Conservation (phyloP, 2,797 vertebrate species). For the Myotis findleyi region DNA sequence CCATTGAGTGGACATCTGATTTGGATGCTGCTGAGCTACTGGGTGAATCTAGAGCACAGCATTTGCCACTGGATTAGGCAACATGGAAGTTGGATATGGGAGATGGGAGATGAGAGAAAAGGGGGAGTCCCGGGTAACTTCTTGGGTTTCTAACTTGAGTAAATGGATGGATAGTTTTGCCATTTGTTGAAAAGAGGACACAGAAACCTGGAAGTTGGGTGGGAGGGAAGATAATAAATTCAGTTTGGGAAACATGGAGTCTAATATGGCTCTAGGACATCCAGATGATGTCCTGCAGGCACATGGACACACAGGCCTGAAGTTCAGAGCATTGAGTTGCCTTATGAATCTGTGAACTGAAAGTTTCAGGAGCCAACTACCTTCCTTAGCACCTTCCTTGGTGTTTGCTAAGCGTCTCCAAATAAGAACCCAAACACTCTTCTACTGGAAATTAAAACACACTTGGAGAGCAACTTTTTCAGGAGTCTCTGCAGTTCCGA, state of each 20-base stretch:
- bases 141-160: slow-evolving; percentile 14
- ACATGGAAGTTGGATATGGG: neutral
- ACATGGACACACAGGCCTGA: neutral
- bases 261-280: neutral
- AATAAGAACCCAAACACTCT: neutral
- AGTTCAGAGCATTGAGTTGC: neutral
- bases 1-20: neutral
- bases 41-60: neutral
- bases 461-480: neutral
- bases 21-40: neutral
- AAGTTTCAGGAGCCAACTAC: neutral
- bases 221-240: neutral
- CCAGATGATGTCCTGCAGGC: neutral
- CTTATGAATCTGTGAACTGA: neutral
- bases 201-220: neutral
- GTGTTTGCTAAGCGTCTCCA: neutral
- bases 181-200: neutral
- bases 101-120: neutral
- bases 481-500: neutral
- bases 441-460: neutral
- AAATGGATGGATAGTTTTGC: neutral
- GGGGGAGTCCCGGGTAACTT: neutral
- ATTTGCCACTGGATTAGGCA: neutral
- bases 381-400: neutral
- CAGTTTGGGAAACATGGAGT: neutral